Evolutionary conservation across 2,113 vertebrate species (phyloP), one percentile per base, ranked within the genome.

Genomic region (Proterorhinus semilunaris): DNA sequence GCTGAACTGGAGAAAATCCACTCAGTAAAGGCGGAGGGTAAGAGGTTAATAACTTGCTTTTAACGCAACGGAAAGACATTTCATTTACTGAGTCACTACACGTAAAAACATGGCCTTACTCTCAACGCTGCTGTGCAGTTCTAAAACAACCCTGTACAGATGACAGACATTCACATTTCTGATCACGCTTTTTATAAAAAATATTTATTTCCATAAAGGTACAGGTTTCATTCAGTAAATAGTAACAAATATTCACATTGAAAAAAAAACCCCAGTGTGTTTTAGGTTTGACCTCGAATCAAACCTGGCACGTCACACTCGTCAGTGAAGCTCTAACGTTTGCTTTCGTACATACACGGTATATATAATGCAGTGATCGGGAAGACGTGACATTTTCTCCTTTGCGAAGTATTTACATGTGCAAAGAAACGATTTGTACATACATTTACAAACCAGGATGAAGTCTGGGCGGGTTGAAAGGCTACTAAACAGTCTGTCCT

Each of bases 161-260:
- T 71, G 51, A 5, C 36, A 15, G 44, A 53, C 49, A 17, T 65
- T 7, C 51, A 80, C 36, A 12, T 69, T 10, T 36, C 27, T 36
- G 27, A 4, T 36, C 4, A 36, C 27, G 54, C 8, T 48, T 48
- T 84, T 83, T 79, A 83, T 88, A 90, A 74, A 74, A 83, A 88
- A 82, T 68, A 75, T 91, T 92, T 90, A 91, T 89, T 91, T 81
- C 45, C 53, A 76, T 68, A 81, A 65, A 83, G 85, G 58, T 68
- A 83, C 65, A 74, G 15, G 85, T 48, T 79, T 52, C 68, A 78
- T 72, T 67, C 78, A 45, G 79, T 66, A 2, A 7, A 61, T 45
- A 45, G 65, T 82, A 82, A 69, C 86, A 45, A 78, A 52, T 10
- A 77, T 84, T 85, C 53, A 83, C 27, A 36, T 36, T 36, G 27